Evolutionary conservation across 2,888 invertebrate genomes (phyloP), one percentile per base, ranked within the genome.

Genomic region (Xestoiulus laeticollis): DNA sequence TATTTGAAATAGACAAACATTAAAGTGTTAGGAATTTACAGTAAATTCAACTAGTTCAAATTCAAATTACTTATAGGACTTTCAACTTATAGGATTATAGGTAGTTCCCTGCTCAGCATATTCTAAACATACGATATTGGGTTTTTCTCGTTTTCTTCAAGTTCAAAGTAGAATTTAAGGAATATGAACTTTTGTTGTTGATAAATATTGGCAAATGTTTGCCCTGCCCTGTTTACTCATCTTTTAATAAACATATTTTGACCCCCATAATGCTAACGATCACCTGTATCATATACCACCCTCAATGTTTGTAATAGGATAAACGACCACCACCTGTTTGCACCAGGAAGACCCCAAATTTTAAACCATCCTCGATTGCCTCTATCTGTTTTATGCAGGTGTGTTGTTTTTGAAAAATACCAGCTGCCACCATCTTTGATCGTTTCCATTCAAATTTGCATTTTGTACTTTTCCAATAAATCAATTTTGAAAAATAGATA

Each of bases 211-310:
- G 8, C 14, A 48, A 3, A 14, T 59, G 78, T 78, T 78, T 78
- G 14, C 30, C 10, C 30, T 14, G 78, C 30, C 4, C 12, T 30
- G 78, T 78, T 78, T 78, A 14, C 30, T 26, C 5, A 78, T 14
- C 78, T 78, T 78, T 78, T 30, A 78, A 78, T 78, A 78, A 78
- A 26, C 78, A 30, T 16, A 30, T 19, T 8, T 30, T 78, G 78
- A 78, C 78, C 78, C 30, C 30, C 30, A 78, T 78, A 30, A 78
- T 78, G 78, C 14, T 78, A 78, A 78, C 78, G 78, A 78, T 78
- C 78, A 78, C 30, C 78, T 78, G 78, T 78, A 30, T 78, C 78
- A 78, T n/a, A n/a, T 78, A 14, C 30, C 78, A 78, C 78, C 78
- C 78, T 78, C 78, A 78, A 30, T 30, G 78, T 68, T 68, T 68